These are phyloP conservation scores for Seladonia tumulorum DNA, from an alignment of 2,888 invertebrate genomes.

Conservation along the genomic window DNA sequence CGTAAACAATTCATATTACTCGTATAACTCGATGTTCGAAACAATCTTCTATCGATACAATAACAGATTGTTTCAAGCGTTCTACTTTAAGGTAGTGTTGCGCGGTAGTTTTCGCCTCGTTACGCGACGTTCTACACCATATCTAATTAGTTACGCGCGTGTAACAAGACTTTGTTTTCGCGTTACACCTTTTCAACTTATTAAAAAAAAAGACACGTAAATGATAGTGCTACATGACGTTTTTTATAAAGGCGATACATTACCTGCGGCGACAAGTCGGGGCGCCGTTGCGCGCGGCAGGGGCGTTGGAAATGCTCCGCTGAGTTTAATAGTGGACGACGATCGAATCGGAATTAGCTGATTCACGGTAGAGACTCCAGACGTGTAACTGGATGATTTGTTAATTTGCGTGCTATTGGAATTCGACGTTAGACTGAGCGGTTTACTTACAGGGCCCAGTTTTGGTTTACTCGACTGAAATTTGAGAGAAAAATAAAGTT, in stretches of 20 bases:
- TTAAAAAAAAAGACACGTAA: neutral
- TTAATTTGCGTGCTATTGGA: constrained; percentile 75
- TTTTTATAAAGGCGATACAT: constrained; percentile 48
- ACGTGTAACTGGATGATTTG: constrained; percentile 76
- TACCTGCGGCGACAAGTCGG: constrained; percentile 86
- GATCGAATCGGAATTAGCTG: constrained; percentile 82
- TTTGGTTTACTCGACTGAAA: constrained; percentile 81
- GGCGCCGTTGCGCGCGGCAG: constrained; percentile 84
- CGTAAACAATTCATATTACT: neutral
- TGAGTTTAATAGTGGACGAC: constrained; percentile 79
- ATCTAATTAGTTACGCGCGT: neutral
- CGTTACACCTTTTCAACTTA: neutral
- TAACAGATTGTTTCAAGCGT: neutral
- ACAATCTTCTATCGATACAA: neutral
- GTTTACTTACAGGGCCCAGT: constrained; percentile 78
- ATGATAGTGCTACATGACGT: neutral
- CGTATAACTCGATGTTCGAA: neutral
- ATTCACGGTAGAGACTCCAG: constrained; percentile 75
- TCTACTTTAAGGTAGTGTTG: neutral
- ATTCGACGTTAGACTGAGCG: constrained; percentile 75
- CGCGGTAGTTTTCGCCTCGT: neutral
- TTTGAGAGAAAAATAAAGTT: constrained; percentile 50
- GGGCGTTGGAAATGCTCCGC: constrained; percentile 80
- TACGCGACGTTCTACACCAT: neutral
- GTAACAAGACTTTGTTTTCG: neutral